Evolutionary conservation across 2,888 invertebrate genomes (phyloP), one percentile per base, ranked within the genome.

Genomic region (Netelia fuscicornis): DNA sequence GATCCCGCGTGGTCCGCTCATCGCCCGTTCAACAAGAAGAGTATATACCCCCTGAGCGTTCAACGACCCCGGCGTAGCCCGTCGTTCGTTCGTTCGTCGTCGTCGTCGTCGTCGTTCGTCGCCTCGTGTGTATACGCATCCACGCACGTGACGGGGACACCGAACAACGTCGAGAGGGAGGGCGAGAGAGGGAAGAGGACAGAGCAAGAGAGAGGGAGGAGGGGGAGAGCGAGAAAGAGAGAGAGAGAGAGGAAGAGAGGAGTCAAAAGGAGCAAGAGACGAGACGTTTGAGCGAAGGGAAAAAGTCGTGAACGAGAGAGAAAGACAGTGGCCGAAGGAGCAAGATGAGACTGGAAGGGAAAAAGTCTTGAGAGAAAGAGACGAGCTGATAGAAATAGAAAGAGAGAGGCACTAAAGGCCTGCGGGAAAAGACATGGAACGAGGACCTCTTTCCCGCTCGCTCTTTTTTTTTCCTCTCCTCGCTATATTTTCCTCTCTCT

Each of bases 11-110:
- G 74, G 78, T 77, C 71, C 75, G 67, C 68, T 75, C 78, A 52
- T 64, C 78, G 76, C 77, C 70, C 76, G 82, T 79, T 68, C 75
- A 75, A 86, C 85, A 87, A 81, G 85, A 85, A 87, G 86, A 87
- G 87, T 88, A 89, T 87, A 88, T 89, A 91, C 91, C 92, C 92
- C 91, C 89, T 89, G 90, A 89, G 88, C 92, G 92, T 92, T 92
- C 92, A 92, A 91, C 90, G 92, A 92, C 92, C 92, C 91, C 81
- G 74, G 30, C 70, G 42, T 77, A 78, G 75, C 71, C 74, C 72
- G 78, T 79, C 67, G 77, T 72, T 71, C 71, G 62, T 85, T 30
- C 42, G 60, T 48, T 71, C 56, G 44, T 64, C 67, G 54, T 56
- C 20, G 25, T 54, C 77, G 82, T 85, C 72, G 80, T 52, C 52